Evolutionary conservation across 2,888 invertebrate species (phyloP).

Genomic region (Amphipoea lucens): DNA sequence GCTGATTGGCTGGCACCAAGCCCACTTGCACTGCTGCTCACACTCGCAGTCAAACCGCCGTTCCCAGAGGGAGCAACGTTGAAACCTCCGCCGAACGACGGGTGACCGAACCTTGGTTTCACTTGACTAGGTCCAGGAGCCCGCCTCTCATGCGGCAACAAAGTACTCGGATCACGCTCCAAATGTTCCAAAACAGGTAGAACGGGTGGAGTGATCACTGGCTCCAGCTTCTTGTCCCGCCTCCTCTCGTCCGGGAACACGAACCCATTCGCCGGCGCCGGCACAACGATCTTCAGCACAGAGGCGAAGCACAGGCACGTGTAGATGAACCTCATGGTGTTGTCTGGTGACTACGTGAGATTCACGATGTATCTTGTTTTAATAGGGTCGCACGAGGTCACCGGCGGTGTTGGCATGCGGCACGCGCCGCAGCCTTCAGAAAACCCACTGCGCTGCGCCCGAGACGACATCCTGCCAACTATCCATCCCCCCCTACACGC

Average conservation of each 20-base stretch:
- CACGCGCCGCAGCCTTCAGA: slow-evolving; percentile 90
- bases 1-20: slow-evolving; percentile 86
- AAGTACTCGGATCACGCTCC: slow-evolving; percentile 88
- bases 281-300: slow-evolving; percentile 68
- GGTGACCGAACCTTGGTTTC: slow-evolving; percentile 80
- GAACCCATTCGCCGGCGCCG: slow-evolving; percentile 83
- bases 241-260: slow-evolving; percentile 84
- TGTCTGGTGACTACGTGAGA: slow-evolving; percentile 81
- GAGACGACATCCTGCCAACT: slow-evolving; percentile 84
- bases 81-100: slow-evolving; percentile 80
- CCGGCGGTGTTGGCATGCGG: slow-evolving; percentile 88
- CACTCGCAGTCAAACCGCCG: slow-evolving; percentile 85
- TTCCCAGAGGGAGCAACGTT: slow-evolving; percentile 84
- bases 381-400: slow-evolving; percentile 89
- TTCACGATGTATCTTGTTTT: slow-evolving; percentile 85
- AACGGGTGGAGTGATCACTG: slow-evolving; percentile 87
- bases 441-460: slow-evolving; percentile 87
- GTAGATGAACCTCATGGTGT: slow-evolving; percentile 85
- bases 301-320: slow-evolving; percentile 77
- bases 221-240: slow-evolving; percentile 82
- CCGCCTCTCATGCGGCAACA: slow-evolving; percentile 80
- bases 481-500: slow-evolving; percentile 80
- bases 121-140: slow-evolving; percentile 64
- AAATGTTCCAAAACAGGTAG: slow-evolving; percentile 88
- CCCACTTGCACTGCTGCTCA: slow-evolving; percentile 85